A percentile compares a stretch with the other conserved stretches of the same genome.
Evolutionary conservation across 2,888 invertebrate species (phyloP).

Genomic region (Caenorhabditis sp.): DNA sequence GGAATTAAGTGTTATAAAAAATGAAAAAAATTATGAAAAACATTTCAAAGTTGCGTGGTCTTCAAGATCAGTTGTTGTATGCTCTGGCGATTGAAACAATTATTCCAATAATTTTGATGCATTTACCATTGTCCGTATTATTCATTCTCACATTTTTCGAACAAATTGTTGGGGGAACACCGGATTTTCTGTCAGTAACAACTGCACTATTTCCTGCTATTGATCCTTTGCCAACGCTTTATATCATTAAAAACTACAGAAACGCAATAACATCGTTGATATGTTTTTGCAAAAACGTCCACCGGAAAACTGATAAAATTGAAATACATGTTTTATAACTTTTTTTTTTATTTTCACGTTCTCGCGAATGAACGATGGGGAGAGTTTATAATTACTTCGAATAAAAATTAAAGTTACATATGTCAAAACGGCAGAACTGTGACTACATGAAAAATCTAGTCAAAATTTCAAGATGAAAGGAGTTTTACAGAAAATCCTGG

Average conservation of each 20-base stretch:
- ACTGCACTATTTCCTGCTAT: slow-evolving; percentile 20
- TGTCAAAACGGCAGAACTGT: no score
- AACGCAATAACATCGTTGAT: no score
- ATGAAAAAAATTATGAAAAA: not conserved
- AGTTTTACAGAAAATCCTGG: no score
- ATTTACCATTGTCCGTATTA: slow-evolving; percentile 16
- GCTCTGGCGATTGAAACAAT: slow-evolving; percentile 17
- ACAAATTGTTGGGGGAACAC: slow-evolving; percentile 6
- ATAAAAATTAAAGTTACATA: no score
- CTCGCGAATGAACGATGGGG: no score
- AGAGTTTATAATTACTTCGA: no score
- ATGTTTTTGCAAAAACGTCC: no score
- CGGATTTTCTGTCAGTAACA: slow-evolving; percentile 11
- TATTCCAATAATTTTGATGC: slow-evolving; percentile 25
- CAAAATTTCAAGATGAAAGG: no score
- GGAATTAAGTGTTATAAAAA: slow-evolving; percentile 15
- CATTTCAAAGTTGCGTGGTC: slow-evolving; percentile 1
- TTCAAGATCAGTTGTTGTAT: slow-evolving; percentile 24
- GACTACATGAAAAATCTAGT: no score
- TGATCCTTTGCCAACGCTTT: slow-evolving; percentile 16
- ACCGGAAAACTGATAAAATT: no score
- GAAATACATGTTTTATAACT: no score
- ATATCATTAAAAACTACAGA: slow-evolving; percentile 17
- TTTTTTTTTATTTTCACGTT: no score
- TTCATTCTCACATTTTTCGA: slow-evolving; percentile 12